Conservation (phyloP, 2,113 vertebrate species). For the Poeciliopsis prolifica region DNA sequence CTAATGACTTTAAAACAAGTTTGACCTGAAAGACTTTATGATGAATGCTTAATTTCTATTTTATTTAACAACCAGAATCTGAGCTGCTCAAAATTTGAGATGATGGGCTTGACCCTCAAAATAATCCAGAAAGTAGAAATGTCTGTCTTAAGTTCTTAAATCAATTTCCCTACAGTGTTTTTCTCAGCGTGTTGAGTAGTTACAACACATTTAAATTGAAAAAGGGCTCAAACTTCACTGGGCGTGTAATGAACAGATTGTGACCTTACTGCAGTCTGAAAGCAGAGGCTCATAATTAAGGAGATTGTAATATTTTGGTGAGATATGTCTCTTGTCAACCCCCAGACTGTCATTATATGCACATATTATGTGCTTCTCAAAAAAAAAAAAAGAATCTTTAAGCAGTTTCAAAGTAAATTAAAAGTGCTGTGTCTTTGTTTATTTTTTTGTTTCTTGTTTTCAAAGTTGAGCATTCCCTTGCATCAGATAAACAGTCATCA, state of each 20-base stretch:
- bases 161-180: background rate
- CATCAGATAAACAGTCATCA: background rate
- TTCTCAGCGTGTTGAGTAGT: slow-evolving; percentile 2
- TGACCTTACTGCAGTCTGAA: background rate
- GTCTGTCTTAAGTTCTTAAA: background rate
- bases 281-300: background rate
- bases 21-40: no score
- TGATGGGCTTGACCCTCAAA: background rate
- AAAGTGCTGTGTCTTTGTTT: no score
- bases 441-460: no score
- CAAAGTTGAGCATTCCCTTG: no score
- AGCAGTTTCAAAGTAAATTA: no score
- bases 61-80: background rate
- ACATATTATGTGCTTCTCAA: no score
- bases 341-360: background rate
- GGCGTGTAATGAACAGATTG: background rate
- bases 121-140: background rate
- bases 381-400: no score
- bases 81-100: background rate
- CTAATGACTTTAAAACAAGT: no score
- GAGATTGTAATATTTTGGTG: no score
- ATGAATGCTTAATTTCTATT: no score
- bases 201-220: background rate
- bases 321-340: no score
- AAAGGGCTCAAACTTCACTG: background rate